A percentile compares a stretch with the other conserved stretches of the same genome.
phyloP scores from a whole-genome alignment of 2,113 vertebrate species.

The Varanus komodoensis region DNA sequence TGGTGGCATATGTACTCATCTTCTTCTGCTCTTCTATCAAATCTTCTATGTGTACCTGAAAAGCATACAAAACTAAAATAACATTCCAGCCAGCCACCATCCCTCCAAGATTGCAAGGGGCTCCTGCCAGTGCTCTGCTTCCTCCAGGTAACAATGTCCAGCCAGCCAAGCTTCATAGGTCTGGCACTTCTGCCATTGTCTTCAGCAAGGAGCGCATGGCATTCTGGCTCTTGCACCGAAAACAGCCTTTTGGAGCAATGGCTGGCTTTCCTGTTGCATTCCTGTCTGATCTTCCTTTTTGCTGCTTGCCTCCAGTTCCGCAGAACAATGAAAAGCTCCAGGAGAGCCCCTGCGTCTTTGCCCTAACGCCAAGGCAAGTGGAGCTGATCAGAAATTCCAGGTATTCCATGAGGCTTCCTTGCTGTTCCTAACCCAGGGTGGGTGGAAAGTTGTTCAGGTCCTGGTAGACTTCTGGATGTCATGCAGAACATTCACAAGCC shows the following conservation, averaged over 20 bases:
- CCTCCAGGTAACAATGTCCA: not conserved
- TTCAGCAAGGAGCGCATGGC: too few species aligned
- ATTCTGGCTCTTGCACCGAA: not conserved
- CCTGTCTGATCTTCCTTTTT: not conserved
- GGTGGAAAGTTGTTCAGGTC: not conserved
- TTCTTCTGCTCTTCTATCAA: too few species aligned
- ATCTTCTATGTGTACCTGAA: too few species aligned
- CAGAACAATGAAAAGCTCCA: constrained; percentile 97
- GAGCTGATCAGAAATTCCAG: constrained; percentile 95
- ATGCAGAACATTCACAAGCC: too few species aligned
- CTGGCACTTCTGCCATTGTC: not conserved
- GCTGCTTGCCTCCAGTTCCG: constrained; percentile 80
- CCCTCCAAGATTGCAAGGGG: too few species aligned
- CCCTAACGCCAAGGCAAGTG: constrained; percentile 91
- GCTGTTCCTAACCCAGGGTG: not conserved
- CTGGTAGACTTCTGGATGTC: not conserved
- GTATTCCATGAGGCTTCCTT: constrained; percentile 63
- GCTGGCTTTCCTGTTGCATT: not conserved
- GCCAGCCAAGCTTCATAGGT: not conserved
- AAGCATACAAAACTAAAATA: too few species aligned
- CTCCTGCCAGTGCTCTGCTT: not conserved
- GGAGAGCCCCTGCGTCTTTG: constrained; percentile 95
- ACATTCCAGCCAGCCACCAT: too few species aligned
- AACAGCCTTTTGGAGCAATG: not conserved
- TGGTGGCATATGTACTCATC: too few species aligned